phyloP scores from a whole-genome alignment of 35 echinoderm and acorn worm genomes.

The Apostichopus japonicus region DNA sequence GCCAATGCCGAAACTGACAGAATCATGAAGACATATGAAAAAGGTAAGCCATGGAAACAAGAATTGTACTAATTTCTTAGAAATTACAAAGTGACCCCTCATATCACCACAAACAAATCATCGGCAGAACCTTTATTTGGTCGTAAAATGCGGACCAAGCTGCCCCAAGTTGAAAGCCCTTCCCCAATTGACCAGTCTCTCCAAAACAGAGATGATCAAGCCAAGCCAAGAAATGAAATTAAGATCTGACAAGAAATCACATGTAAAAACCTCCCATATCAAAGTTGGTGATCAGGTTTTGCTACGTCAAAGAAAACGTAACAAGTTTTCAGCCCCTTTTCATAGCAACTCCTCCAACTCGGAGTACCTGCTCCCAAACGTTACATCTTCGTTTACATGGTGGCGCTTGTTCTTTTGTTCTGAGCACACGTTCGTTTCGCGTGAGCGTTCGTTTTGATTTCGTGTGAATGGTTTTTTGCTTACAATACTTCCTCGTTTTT shows the following conservation, averaged over 20 bases:
- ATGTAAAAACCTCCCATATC: background rate
- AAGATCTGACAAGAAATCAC: background rate
- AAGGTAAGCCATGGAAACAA: conserved; percentile 70
- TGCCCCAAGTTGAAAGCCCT: background rate
- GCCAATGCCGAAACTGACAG: conserved; percentile 86
- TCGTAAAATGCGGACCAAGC: conserved; percentile 23
- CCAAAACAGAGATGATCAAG: background rate
- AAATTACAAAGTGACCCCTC: conserved; percentile 74
- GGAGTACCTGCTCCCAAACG: no score
- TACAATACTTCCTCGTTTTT: no score
- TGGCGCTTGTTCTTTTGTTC: no score
- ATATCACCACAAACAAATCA: conserved; percentile 61
- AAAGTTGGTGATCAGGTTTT: conserved; percentile 5
- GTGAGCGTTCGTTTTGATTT: no score
- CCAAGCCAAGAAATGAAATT: background rate
- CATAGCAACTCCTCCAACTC: background rate
- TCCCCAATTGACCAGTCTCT: background rate
- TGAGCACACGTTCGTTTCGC: no score
- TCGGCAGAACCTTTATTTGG: conserved; percentile 71
- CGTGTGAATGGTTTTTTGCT: no score
- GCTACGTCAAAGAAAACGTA: conserved; percentile 18
- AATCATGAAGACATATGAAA: conserved; percentile 77
- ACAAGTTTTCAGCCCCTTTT: conserved; percentile 17
- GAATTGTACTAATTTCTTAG: conserved; percentile 69
- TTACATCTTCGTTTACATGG: no score